These are phyloP conservation scores for Papilio polytes DNA, from an alignment of 1,140 invertebrate species.

Conservation along the genomic window DNA sequence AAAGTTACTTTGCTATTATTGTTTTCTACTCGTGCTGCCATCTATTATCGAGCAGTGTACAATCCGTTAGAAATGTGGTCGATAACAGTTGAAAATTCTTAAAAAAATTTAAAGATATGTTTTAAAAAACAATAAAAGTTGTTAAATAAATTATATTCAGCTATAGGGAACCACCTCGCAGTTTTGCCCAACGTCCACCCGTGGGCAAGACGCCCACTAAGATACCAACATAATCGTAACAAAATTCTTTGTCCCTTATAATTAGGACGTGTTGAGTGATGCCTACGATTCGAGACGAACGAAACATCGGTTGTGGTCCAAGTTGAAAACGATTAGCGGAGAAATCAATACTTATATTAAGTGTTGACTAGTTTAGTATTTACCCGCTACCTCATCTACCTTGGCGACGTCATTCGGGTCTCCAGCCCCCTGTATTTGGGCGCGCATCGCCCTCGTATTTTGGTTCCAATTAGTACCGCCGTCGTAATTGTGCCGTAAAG, in stretches of 20 bases:
- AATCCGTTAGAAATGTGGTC: no score
- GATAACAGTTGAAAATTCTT: no score
- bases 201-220: conserved; percentile 2
- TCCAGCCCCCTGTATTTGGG: conserved; percentile 52
- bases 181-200: background rate
- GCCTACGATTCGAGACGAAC: conserved; percentile 13
- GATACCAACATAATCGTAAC: conserved; percentile 12
- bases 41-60: no score
- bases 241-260: conserved; percentile 38
- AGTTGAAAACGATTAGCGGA: conserved; percentile 3
- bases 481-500: conserved; percentile 49
- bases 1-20: no score
- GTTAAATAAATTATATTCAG: no score
- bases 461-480: conserved; percentile 57
- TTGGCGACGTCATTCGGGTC: conserved; percentile 10
- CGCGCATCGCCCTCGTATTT: conserved; percentile 49
- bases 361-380: no score
- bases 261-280: conserved; percentile 43
- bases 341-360: background rate
- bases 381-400: conserved; percentile 37
- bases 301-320: background rate
- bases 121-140: no score
- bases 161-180: no score
- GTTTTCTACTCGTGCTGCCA: no score
- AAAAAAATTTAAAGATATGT: no score